phyloP scores from a whole-genome alignment of 2,113 vertebrate genomes.

The Phalacrocorax brasilianus region DNA sequence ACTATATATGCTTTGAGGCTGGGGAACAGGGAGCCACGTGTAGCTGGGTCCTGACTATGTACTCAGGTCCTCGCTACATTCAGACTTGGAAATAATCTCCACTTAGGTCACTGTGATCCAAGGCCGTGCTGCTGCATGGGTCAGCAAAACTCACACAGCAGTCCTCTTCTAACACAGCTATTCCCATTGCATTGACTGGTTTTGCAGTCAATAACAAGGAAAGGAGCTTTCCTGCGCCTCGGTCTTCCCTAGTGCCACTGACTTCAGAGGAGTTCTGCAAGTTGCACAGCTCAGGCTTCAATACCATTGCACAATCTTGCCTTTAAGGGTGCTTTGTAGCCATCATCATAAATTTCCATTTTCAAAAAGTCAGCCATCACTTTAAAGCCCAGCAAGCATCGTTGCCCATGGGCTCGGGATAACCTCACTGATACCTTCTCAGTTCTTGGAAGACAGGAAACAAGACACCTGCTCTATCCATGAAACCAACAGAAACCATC shows the following conservation, averaged over 20 bases:
- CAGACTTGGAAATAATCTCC: not conserved
- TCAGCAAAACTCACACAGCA: not conserved
- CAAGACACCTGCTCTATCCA: not conserved
- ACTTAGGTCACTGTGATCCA: not conserved
- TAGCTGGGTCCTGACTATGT: not conserved
- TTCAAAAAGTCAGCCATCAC: not conserved
- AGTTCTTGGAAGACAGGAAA: not conserved
- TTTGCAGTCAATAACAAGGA: not conserved
- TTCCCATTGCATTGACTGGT: not conserved
- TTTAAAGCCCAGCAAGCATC: not conserved
- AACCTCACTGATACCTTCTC: not conserved
- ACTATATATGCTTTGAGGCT: no score
- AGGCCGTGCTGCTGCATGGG: not conserved
- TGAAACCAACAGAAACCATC: slow-evolving; percentile 8
- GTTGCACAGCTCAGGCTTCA: not conserved
- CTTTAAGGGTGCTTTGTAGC: not conserved
- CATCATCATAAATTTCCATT: not conserved
- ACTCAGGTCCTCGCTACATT: not conserved
- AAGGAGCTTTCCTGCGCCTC: not conserved
- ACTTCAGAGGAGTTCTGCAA: not conserved
- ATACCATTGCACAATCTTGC: not conserved
- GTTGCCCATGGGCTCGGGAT: not conserved
- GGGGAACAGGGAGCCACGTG: not conserved
- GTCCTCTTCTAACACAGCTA: not conserved
- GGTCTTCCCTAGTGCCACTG: not conserved